phyloP scores from a whole-genome alignment of 2,113 vertebrate species.

The Hippocampus mohnikei region DNA sequence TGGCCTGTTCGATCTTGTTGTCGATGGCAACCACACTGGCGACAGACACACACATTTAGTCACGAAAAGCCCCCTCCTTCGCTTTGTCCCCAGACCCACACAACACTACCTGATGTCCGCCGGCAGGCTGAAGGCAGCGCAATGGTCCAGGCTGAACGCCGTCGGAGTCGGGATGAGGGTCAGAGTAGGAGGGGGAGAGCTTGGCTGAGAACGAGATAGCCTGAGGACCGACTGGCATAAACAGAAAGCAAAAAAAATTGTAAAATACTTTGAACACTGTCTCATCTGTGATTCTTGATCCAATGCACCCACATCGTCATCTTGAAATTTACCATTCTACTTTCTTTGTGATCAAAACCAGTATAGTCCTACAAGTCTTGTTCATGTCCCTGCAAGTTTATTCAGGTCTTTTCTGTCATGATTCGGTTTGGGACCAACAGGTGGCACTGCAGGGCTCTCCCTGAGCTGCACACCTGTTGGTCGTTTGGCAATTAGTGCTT shows the following conservation, averaged over 20 bases:
- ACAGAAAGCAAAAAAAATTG: background rate
- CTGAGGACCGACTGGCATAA: slow-evolving; percentile 49
- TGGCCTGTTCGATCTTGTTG: slow-evolving; percentile 81
- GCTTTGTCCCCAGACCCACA: slow-evolving; percentile 8
- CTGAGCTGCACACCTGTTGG: too few relatives aligned
- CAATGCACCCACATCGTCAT: too few relatives aligned
- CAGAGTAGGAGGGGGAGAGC: slow-evolving; percentile 62
- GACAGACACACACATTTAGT: background rate
- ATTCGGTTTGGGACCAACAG: too few relatives aligned
- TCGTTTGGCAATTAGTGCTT: too few relatives aligned
- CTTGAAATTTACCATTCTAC: too few relatives aligned
- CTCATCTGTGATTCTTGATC: background rate
- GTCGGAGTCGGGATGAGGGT: slow-evolving; percentile 49
- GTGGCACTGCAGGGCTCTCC: too few relatives aligned
- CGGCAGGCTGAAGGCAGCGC: slow-evolving; percentile 76
- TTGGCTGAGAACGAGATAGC: slow-evolving; percentile 67
- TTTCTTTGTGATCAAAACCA: too few relatives aligned
- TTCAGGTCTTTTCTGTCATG: background rate
- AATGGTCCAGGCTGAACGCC: slow-evolving; percentile 72
- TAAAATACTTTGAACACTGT: background rate
- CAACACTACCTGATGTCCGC: slow-evolving; percentile 68
- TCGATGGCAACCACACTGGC: slow-evolving; percentile 73
- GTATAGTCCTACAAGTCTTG: background rate
- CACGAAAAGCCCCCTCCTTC: background rate
- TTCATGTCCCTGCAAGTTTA: background rate